Conservation (phyloP, 2,888 invertebrate species). For the Camptogramma bilineatum region DNA sequence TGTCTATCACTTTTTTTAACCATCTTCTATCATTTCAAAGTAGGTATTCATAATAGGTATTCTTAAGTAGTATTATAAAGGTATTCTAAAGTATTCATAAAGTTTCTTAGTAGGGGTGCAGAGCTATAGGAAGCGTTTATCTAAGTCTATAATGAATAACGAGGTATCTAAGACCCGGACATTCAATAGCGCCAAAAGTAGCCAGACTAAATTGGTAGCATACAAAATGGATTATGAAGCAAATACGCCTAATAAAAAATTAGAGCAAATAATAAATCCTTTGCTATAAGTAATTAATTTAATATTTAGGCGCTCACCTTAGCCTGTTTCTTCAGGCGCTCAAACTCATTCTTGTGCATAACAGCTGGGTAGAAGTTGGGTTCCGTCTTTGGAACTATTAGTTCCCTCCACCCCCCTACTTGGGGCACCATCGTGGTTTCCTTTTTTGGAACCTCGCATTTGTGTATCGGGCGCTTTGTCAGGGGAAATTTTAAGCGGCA, state of each 20-base stretch:
- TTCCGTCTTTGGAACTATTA: conserved; percentile 81
- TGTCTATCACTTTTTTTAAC: too few species aligned
- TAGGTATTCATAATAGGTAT: too few species aligned
- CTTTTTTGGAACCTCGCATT: conserved; percentile 65
- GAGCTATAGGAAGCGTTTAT: too few species aligned
- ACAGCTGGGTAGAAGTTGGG: conserved; percentile 85
- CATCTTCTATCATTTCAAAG: too few species aligned
- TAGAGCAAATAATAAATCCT: not conserved
- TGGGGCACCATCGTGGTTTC: conserved; percentile 67
- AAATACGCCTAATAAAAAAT: conserved; percentile 1
- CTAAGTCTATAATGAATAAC: too few species aligned
- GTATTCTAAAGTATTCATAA: too few species aligned
- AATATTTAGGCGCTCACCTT: conserved; percentile 68
- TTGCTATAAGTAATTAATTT: conserved; percentile 6
- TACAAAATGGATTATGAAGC: too few species aligned
- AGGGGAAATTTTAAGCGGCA: conserved; percentile 77
- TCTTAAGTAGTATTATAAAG: too few species aligned
- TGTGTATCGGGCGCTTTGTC: conserved; percentile 73
- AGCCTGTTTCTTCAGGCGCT: conserved; percentile 85
- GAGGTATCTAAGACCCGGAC: too few species aligned
- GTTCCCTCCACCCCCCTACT: conserved; percentile 68
- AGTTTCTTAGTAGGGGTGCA: too few species aligned
- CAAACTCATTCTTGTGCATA: conserved; percentile 85
- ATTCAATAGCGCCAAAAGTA: too few species aligned
- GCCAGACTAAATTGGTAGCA: too few species aligned